Evolutionary conservation across 2,113 vertebrate species (phyloP).

Genomic region (Apodemus speciosus): DNA sequence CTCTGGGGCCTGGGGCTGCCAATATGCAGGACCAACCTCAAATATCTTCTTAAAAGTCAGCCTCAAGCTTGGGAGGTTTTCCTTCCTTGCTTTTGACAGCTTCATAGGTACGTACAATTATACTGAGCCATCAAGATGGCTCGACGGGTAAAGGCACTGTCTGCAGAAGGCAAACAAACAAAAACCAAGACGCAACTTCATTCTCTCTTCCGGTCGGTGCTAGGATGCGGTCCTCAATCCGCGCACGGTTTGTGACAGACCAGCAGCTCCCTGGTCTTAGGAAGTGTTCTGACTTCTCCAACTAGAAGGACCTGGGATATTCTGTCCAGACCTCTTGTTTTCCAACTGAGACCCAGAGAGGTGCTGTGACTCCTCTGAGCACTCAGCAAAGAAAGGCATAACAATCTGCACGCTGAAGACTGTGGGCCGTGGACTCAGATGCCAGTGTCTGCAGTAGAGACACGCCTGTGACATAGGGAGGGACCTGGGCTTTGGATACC

Average conservation of each 20-base stretch:
- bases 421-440: neutral
- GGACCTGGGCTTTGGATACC: neutral
- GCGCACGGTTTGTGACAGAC: neutral
- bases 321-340: neutral
- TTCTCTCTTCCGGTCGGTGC: neutral
- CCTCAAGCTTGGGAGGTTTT: neutral
- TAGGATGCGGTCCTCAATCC: neutral
- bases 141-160: neutral
- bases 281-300: neutral
- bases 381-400: neutral
- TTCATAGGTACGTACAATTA: neutral
- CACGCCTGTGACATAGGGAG: no score
- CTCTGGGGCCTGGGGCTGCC: no score
- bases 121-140: neutral
- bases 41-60: neutral
- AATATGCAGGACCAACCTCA: neutral
- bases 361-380: neutral
- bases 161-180: neutral
- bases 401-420: neutral
- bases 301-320: neutral
- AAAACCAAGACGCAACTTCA: neutral
- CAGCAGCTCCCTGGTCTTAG: neutral
- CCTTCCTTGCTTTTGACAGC: neutral
- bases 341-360: neutral
- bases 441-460: neutral